Evolutionary conservation across 2,113 vertebrate species (phyloP).

Genomic region (Tragelaphus scriptus): DNA sequence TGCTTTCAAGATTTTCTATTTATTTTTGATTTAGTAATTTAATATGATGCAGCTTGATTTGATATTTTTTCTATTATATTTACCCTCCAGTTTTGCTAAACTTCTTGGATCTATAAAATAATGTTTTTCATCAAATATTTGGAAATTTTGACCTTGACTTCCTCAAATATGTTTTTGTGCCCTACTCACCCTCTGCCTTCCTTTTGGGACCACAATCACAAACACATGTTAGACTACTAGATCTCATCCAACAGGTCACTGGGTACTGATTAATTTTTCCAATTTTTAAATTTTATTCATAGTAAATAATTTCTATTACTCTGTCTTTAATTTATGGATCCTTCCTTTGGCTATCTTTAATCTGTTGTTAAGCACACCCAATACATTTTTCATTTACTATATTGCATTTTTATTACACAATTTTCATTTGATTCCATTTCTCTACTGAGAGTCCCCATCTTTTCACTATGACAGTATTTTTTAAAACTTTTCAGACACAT

Average conservation of each 20-base stretch:
- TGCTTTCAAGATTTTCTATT: background rate
- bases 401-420: background rate
- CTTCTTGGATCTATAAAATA: background rate
- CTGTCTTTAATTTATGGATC: background rate
- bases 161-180: background rate
- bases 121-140: background rate
- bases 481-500: background rate
- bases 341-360: background rate
- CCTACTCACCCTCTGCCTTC: background rate
- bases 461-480: background rate
- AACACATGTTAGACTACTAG: background rate
- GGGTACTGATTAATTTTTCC: background rate
- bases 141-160: background rate
- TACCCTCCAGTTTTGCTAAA: background rate
- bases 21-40: background rate
- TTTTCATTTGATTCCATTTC: background rate
- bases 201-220: background rate
- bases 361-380: background rate
- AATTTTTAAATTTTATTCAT: background rate
- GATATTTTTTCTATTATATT: background rate
- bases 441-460: background rate
- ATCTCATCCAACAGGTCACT: background rate
- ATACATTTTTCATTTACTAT: background rate
- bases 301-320: background rate
- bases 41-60: background rate